A percentile compares a stretch with the other conserved stretches of the same genome.
Conservation (phyloP, 2,888 invertebrate genomes). For the Cephus rjabovi region DNA sequence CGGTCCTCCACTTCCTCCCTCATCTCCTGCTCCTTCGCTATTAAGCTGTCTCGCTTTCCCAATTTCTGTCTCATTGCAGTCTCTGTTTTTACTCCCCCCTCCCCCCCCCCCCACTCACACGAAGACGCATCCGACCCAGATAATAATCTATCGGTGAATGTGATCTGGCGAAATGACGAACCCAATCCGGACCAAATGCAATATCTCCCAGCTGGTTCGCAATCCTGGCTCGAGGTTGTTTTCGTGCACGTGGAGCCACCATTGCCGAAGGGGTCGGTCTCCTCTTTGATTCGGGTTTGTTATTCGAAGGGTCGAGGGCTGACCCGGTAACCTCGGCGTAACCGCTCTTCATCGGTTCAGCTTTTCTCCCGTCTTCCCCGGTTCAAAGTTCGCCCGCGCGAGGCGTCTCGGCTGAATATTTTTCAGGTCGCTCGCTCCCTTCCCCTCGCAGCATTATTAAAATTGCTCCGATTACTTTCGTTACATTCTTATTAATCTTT, state of each 20-base stretch:
- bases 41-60: conserved; percentile 10
- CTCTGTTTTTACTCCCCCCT: no score
- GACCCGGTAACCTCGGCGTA: conserved; percentile 7
- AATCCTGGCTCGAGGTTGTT: conserved; percentile 11
- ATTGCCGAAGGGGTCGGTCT: background rate
- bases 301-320: conserved; percentile 6
- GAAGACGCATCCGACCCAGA: background rate
- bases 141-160: conserved; percentile 38
- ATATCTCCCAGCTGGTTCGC: conserved; percentile 14
- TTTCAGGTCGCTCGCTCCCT: no score
- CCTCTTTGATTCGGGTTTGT: background rate
- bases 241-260: conserved; percentile 15
- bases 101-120: no score
- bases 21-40: background rate
- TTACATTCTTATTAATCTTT: no score
- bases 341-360: background rate
- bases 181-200: conserved; percentile 1
- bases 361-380: background rate
- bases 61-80: background rate
- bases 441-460: no score
- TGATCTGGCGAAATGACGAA: conserved; percentile 28
- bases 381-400: background rate
- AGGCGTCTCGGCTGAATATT: no score
- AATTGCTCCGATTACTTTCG: no score
- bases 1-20: background rate